Conservation (phyloP, 2,113 vertebrate genomes). For the Sceloporus undulatus region DNA sequence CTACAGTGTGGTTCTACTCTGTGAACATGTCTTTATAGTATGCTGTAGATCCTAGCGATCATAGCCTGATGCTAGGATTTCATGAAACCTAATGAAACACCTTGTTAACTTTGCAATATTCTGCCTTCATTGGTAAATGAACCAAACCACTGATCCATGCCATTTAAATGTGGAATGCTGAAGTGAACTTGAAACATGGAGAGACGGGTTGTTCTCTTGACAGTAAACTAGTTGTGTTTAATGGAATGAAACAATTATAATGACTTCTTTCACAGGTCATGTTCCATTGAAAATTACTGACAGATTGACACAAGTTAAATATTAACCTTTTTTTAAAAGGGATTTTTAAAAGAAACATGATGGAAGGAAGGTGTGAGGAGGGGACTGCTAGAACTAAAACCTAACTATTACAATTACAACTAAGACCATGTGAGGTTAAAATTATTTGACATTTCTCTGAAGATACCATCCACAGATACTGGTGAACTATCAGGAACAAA, state of each 20-base stretch:
- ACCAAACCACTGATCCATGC: conserved; percentile 79
- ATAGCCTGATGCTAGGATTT: conserved; percentile 65
- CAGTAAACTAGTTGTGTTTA: conserved; percentile 84
- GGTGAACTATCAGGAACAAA: too few species aligned
- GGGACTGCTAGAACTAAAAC: conserved; percentile 9
- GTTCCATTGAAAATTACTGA: conserved; percentile 82
- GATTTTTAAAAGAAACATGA: conserved; percentile 56
- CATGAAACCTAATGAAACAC: conserved; percentile 81
- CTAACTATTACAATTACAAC: neutral
- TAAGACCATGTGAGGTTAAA: conserved; percentile 10
- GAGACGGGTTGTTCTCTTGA: conserved; percentile 80
- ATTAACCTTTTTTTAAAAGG: conserved; percentile 63
- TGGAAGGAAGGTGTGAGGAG: neutral
- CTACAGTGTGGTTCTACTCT: neutral
- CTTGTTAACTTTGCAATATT: conserved; percentile 82
- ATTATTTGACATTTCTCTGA: neutral
- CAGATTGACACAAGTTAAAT: conserved; percentile 77
- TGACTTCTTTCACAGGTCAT: conserved; percentile 84
- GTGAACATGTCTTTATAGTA: neutral
- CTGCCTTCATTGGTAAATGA: conserved; percentile 83
- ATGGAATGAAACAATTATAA: conserved; percentile 86
- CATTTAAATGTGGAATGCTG: conserved; percentile 81
- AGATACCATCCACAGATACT: too few species aligned
- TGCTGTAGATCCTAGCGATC: conserved; percentile 6
- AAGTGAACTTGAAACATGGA: conserved; percentile 77